Evolutionary conservation across 2,113 vertebrate genomes (phyloP), one percentile per base, ranked within the genome.

Genomic region (Alethe castanea): DNA sequence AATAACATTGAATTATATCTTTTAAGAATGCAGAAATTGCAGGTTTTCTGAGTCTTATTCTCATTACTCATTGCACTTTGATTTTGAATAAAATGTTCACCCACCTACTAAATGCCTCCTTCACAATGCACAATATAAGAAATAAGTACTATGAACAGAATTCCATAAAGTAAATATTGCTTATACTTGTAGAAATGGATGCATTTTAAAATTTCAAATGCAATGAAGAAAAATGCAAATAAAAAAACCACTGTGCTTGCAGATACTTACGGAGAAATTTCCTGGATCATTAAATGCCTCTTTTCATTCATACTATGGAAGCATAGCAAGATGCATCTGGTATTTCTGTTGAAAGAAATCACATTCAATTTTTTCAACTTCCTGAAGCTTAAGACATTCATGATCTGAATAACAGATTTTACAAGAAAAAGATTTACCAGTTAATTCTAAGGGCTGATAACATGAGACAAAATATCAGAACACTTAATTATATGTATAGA

Each of bases 331-430:
- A 92, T 94, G 94, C 91, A 96, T 88, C 92, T 94, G 88, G 70
- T 79, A 56, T 82, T 87, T 87, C 84, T 82, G 40, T 72, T 94
- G 73, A 81, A 94, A 91, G 65, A 86, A 95, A 89, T 93, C 52
- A 53, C 11, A 54, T 13, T 52, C 53, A 22, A 20, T 65, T 90
- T 93, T 83, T 87, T 81, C 40, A 73, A 0, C 78, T 91, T 97
- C 91, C 84, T 92, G 79, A 82, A 92, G 31, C 56, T 90, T 70
- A 88, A 78, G 72, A 29, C 54, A 88, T 81, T 78, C 17, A 14
- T 70, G 40, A 56, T 86, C 47, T 62, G 40, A 88, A 60, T 84
- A 71, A 57, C 5, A 56, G 24, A 42, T 88, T 83, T 90, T 92
- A 71, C 16, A 81, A 59, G 61, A 85, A 61, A 50, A 86, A 38